Conservation (phyloP, 2,888 invertebrate species). For the Bellardia bayeri region DNA sequence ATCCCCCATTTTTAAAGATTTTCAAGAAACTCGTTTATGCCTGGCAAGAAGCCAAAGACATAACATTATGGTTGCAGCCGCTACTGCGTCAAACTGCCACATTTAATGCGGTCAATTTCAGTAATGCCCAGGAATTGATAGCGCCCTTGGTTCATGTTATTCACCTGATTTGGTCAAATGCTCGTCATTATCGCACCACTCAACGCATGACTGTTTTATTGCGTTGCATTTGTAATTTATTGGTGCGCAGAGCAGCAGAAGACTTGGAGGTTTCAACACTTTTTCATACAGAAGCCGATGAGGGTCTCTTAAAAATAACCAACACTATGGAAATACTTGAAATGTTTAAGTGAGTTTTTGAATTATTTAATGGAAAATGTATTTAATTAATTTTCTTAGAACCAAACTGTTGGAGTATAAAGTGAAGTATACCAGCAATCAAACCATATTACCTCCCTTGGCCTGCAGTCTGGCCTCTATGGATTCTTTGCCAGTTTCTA, state of each 20-base stretch:
- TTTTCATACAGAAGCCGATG: constrained; percentile 93
- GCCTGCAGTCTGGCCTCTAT: constrained; percentile 7
- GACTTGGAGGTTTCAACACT: constrained; percentile 91
- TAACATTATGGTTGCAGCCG: constrained; percentile 92
- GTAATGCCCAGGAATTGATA: constrained; percentile 86
- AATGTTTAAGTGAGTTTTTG: constrained; percentile 86
- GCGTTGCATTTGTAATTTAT: constrained; percentile 92
- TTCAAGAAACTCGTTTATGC: constrained; percentile 90
- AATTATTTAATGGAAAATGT: not conserved
- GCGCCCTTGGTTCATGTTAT: constrained; percentile 92
- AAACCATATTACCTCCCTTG: constrained; percentile 75
- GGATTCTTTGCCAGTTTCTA: not conserved
- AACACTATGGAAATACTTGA: constrained; percentile 85
- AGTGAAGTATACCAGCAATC: constrained; percentile 78
- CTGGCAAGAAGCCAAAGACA: constrained; percentile 93
- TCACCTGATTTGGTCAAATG: constrained; percentile 95
- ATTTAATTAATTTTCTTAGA: constrained; percentile 71
- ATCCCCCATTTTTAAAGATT: constrained; percentile 90
- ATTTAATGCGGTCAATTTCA: constrained; percentile 90
- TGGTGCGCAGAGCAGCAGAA: constrained; percentile 91
- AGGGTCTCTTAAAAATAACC: constrained; percentile 88
- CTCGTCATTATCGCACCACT: constrained; percentile 89
- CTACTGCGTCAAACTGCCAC: constrained; percentile 85
- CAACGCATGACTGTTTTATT: constrained; percentile 89
- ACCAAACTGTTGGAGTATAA: constrained; percentile 80